Base-by-base conservation (phyloP, 2,113 vertebrate genomes). In the Danionella cerebrum region DNA sequence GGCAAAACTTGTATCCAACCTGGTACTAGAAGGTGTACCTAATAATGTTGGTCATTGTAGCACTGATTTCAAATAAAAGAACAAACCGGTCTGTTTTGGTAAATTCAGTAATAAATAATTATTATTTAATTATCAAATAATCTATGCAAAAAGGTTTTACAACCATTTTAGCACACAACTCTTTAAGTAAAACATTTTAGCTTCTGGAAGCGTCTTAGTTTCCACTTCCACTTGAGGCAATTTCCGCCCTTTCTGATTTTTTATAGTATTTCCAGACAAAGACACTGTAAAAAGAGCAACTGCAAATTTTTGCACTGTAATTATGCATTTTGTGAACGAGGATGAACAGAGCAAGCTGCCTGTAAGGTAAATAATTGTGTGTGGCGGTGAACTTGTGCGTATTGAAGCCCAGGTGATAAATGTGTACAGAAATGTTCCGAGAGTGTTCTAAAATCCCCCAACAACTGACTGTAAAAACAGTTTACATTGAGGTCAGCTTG, bases 271-370 rank as follows among this genome's bases (percentile, higher is more conserved):
- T 73, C 66, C 66, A 65, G 58, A 73, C 59, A 65, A 48, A 51
- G 35, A 74, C 67, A 47, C 59, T 52, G 53, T 51, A 69, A 67
- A 67, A 60, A 50, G 57, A 58, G 25, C 13, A 50, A 60, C 65
- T 68, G 65, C 68, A 75, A 70, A 64, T 64, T 38, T 63, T 70
- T 67, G 53, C 54, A 68, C 42, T 67, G 65, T 70, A 63, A 63
- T 59, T 60, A 65, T 54, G 51, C 67, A 57, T 58, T 54, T 65
- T 67, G 35, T 64, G 63, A 66, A 71, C 57, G 55, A 31, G 44
- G 25, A 64, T 44, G 66, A 50, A 33, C 58, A 41, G 42, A 69
- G 58, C 36, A 44, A 41, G 45, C 41, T 78, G 70, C 73, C 68
- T 52, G 29, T 65, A 54, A 71, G 48, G 68, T 55, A 71, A 38